Evolutionary conservation across 2,113 vertebrate species (phyloP), one percentile per base, ranked within the genome.

Genomic region (Phyllostomus discolor): DNA sequence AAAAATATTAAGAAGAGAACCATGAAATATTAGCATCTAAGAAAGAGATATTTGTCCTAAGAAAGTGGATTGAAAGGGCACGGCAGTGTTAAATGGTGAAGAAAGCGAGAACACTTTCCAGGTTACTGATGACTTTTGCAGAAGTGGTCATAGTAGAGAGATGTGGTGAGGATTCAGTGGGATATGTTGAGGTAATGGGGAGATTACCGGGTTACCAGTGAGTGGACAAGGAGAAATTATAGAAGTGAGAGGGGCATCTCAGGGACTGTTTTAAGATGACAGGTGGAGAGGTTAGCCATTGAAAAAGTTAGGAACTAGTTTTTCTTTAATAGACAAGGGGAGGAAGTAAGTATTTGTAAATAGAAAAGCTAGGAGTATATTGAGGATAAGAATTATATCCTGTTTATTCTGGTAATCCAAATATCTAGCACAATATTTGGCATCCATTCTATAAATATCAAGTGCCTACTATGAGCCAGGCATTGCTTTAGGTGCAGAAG

Each of bases 121-220:
- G 38, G 78, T 84, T 67, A 69, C 31, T 62, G 50, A 20, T 70
- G 84, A 91, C 50, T 85, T 90, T 85, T 85, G 88, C 79, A 43
- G 73, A 96, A 89, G 14, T 95, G 48, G 14, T 92, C 81, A 89
- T 82, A 84, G 11, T 73, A 88, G 70, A 83, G 69, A 59, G 26
- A 57, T 88, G 38, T 79, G 80, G 11, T 81, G n/a, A 90, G 35
- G 43, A 81, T 28, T 79, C 22, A 46, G 31, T 90, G n/a, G 52
- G 38, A 85, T 54, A 28, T 78, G 15, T 87, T 70, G 38, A 52
- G 22, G 26, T 66, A 48, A 59, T 15, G 33, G 50, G 35, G 38
- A 72, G 14, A 54, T 76, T 50, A 50, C 24, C 16, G 17, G 73
- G 73, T 76, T 50, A 33, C 33, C 15, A 73, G 12, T 93, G 59